A percentile compares a stretch with the other conserved stretches of the same genome.
Conservation (phyloP, 2,797 vertebrate genomes). For the Atherinosoma microstoma region DNA sequence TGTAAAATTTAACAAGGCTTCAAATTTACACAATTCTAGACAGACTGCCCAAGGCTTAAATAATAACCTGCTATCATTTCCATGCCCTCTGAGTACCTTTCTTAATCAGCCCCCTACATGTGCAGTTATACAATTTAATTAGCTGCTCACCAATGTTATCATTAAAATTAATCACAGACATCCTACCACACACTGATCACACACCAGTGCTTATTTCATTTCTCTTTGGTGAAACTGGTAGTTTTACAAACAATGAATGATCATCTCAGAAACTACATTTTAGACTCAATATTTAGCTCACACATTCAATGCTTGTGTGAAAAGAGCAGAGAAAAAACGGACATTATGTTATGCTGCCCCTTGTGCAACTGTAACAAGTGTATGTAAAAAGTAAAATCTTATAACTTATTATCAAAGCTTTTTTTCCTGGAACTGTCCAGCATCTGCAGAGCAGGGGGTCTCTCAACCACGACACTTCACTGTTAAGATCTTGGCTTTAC, state of each 20-base stretch:
- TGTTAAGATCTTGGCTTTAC: slow-evolving; percentile 48
- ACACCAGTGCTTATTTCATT: slow-evolving; percentile 19
- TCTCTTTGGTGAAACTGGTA: slow-evolving; percentile 15
- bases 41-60: slow-evolving; percentile 48
- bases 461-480: slow-evolving; percentile 57
- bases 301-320: neutral
- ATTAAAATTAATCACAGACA: slow-evolving; percentile 58
- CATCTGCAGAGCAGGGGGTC: slow-evolving; percentile 40
- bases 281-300: slow-evolving; percentile 5
- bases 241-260: neutral
- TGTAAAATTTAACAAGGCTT: slow-evolving; percentile 17
- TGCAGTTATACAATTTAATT: slow-evolving; percentile 66
- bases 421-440: slow-evolving; percentile 24
- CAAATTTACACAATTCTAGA: slow-evolving; percentile 37
- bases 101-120: slow-evolving; percentile 59
- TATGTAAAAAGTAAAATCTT: slow-evolving; percentile 11
- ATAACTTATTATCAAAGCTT: slow-evolving; percentile 39
- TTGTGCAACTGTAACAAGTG: neutral
- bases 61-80: slow-evolving; percentile 60
- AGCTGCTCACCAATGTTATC: slow-evolving; percentile 57
- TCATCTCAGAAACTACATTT: neutral
- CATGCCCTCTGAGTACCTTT: slow-evolving; percentile 50
- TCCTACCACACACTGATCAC: slow-evolving; percentile 36
- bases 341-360: neutral
- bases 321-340: neutral